phyloP scores from a whole-genome alignment of 2,797 vertebrate genomes.

The Benthosema pterotum region DNA sequence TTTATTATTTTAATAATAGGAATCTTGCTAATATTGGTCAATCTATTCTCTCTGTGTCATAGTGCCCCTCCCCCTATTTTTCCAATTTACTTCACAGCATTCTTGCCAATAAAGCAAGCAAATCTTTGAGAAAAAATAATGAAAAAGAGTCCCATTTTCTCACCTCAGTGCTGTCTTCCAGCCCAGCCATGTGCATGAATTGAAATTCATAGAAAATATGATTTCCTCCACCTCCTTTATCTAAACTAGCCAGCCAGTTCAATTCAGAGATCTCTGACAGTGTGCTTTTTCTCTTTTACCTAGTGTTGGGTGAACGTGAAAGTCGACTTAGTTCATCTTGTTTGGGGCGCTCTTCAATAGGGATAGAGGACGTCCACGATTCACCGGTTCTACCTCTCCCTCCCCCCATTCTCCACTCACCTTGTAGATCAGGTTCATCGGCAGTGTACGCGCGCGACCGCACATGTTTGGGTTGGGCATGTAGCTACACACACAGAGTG shows the following conservation, averaged over 20 bases:
- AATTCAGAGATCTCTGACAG: constrained; percentile 27
- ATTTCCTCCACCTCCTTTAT: constrained; percentile 8
- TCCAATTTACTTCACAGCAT: constrained; percentile 14
- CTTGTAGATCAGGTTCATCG: constrained; percentile 27
- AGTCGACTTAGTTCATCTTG: constrained; percentile 20
- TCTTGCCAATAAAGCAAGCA: constrained; percentile 32
- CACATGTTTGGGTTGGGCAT: constrained; percentile 6
- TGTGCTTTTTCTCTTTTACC: constrained; percentile 28
- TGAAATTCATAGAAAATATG: constrained; percentile 39
- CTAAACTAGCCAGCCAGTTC: constrained; percentile 31
- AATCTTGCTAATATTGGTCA: too few relatives aligned
- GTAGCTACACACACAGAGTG: constrained; percentile 10
- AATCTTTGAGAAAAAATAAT: constrained; percentile 11
- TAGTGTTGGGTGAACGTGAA: constrained; percentile 30
- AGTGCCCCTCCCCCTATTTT: background rate
- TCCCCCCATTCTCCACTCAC: constrained; percentile 14
- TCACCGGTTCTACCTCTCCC: constrained; percentile 15
- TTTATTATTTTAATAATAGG: too few relatives aligned
- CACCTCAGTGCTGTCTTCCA: constrained; percentile 34
- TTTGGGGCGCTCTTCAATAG: constrained; percentile 34
- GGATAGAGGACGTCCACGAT: constrained; percentile 26
- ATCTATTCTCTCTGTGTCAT: too few relatives aligned
- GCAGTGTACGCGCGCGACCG: constrained; percentile 2
- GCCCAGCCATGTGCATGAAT: constrained; percentile 34
- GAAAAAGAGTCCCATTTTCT: constrained; percentile 32